Conservation (phyloP, 2,113 vertebrate species). For the Amblyornis subalaris region DNA sequence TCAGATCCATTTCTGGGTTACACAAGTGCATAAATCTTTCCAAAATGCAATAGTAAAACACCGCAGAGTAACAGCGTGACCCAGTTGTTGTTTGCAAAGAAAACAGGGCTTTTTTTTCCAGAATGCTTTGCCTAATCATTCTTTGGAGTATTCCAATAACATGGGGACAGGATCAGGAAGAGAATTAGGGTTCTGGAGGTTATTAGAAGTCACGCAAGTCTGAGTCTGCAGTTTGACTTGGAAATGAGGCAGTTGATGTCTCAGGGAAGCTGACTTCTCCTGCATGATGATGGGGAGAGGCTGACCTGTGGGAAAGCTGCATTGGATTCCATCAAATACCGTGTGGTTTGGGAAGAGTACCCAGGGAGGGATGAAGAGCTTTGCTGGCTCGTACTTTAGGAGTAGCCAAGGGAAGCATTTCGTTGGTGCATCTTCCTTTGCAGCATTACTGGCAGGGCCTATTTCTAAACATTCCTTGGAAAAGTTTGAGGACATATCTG, state of each 20-base stretch:
- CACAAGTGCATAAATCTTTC: neutral
- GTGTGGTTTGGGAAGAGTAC: constrained; percentile 8
- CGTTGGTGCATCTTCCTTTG: neutral
- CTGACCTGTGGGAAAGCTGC: neutral
- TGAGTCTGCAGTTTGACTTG: neutral
- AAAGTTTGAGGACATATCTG: neutral
- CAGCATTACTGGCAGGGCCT: neutral
- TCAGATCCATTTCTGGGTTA: neutral
- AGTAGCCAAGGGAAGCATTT: neutral
- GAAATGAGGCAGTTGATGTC: neutral
- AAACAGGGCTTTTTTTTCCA: neutral
- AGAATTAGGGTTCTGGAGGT: neutral
- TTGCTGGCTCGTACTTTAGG: constrained; percentile 10
- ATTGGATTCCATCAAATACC: neutral
- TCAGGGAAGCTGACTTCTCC: neutral
- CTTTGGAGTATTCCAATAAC: neutral
- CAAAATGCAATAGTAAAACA: neutral
- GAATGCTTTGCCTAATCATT: neutral
- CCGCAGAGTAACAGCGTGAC: neutral
- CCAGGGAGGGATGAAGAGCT: constrained; percentile 1
- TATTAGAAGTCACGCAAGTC: neutral
- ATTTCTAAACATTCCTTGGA: neutral
- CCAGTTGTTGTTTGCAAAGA: constrained; percentile 31
- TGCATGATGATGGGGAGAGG: neutral
- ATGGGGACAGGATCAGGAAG: neutral